Percentiles rank a stretch among this genome's conserved stretches.
Conservation (phyloP, 2,797 vertebrate genomes). For the Presbytis comata region DNA sequence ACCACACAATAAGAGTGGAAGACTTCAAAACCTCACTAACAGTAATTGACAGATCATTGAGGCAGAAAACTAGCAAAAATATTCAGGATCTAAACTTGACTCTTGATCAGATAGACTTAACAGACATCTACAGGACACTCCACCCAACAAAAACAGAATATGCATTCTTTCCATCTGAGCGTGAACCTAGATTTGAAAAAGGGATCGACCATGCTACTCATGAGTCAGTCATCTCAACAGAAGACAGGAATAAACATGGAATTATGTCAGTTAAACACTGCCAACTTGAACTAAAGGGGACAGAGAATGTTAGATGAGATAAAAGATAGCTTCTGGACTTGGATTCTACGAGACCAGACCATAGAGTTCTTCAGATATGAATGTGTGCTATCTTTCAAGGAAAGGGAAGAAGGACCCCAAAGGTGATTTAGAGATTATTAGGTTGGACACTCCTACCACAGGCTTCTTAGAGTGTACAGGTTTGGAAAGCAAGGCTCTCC, state of each 20-base stretch:
- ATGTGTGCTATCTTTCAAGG: neutral
- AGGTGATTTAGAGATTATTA: neutral
- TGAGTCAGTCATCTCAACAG: neutral
- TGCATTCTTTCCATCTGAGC: neutral
- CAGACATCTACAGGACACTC: neutral
- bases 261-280: neutral
- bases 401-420: neutral
- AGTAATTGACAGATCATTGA: neutral
- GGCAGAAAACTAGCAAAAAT: neutral
- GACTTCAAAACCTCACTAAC: neutral
- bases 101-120: neutral
- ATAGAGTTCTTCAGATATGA: neutral
- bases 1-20: neutral
- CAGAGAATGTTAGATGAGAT: neutral
- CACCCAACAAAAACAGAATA: neutral
- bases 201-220: neutral
- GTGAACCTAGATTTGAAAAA: neutral
- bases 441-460: neutral
- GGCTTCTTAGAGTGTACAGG: neutral
- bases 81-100: neutral
- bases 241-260: neutral
- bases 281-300: neutral
- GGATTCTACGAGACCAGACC: neutral
- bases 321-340: neutral
- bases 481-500: neutral